These are phyloP conservation scores for Zapornia atra DNA, from an alignment of 2,113 vertebrate genomes.

Conservation along the genomic window DNA sequence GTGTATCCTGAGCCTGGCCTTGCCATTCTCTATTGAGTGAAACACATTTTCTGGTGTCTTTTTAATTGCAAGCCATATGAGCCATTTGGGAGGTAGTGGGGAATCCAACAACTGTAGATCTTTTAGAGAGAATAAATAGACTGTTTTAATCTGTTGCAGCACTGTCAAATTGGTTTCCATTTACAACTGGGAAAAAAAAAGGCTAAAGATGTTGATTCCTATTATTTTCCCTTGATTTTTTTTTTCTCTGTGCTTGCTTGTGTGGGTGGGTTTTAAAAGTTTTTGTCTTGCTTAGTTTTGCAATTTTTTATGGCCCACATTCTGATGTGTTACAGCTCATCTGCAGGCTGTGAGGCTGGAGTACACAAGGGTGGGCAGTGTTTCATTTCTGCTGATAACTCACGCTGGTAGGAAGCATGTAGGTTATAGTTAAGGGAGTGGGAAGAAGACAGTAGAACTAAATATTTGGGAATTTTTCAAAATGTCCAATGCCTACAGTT, in stretches of 20 bases:
- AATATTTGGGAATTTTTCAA: background rate
- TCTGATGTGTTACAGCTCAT: background rate
- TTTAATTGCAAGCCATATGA: background rate
- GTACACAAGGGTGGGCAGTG: background rate
- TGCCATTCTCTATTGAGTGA: background rate
- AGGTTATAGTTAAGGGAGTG: background rate
- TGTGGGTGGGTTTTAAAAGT: background rate
- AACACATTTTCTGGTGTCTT: constrained; percentile 15
- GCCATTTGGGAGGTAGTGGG: background rate
- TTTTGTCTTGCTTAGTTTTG: constrained; percentile 22
- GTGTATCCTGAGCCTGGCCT: background rate
- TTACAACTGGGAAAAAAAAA: background rate
- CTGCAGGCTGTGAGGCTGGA: background rate
- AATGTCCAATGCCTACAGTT: background rate
- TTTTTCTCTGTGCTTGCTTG: background rate
- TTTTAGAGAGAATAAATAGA: constrained; percentile 22
- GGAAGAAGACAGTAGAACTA: background rate
- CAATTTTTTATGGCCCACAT: background rate
- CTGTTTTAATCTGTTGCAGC: constrained; percentile 14
- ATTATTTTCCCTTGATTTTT: constrained; percentile 28
- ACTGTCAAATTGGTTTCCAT: constrained; percentile 13
- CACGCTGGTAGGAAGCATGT: background rate
- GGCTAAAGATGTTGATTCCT: background rate
- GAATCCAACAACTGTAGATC: background rate
- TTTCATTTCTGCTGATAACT: background rate